phyloP scores from a whole-genome alignment of 2,888 invertebrate species.

The Dolomedes plantarius region DNA sequence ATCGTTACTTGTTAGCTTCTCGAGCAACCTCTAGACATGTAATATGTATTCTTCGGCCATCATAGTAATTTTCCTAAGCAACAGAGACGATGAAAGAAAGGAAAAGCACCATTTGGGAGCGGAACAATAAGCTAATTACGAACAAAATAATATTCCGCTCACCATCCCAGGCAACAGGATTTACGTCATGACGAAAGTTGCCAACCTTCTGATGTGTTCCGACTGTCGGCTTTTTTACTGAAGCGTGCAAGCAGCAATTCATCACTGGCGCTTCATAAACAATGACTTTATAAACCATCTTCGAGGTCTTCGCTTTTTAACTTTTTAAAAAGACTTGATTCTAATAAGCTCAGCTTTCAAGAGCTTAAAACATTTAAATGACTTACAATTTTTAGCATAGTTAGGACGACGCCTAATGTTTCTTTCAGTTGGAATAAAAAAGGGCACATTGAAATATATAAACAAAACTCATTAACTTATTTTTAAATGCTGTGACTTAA shows the following conservation, averaged over 20 bases:
- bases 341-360: too few species aligned
- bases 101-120: neutral
- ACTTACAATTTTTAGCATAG: too few species aligned
- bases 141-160: neutral
- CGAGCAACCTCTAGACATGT: too few species aligned
- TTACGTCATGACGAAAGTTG: slow-evolving; percentile 1
- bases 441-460: too few species aligned
- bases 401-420: too few species aligned
- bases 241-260: neutral
- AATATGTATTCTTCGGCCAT: neutral
- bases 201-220: neutral
- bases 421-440: too few species aligned
- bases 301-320: neutral
- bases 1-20: too few species aligned
- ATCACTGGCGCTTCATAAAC: neutral
- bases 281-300: neutral
- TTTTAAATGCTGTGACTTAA: too few species aligned
- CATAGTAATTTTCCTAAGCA: neutral
- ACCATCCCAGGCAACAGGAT: neutral
- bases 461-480: too few species aligned
- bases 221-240: neutral
- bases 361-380: too few species aligned
- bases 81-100: too few species aligned
- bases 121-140: slow-evolving; percentile 3
- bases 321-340: too few species aligned